Conservation (phyloP, 2,888 invertebrate species). For the Dryococelus australis region DNA sequence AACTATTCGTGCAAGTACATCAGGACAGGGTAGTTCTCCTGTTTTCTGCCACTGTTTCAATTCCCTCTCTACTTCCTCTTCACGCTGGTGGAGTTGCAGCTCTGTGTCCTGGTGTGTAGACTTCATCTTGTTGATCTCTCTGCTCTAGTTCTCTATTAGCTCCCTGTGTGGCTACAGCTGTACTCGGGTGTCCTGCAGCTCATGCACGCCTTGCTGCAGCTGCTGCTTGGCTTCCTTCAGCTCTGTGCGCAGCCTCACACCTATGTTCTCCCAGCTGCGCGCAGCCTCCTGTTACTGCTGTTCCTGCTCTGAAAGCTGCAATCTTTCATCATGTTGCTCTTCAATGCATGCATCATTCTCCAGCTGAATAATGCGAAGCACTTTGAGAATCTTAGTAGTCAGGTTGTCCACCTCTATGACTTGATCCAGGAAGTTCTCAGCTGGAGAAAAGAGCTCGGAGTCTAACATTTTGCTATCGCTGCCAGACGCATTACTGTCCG, state of each 20-base stretch:
- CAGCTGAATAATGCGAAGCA: conserved; percentile 74
- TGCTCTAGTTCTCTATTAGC: conserved; percentile 65
- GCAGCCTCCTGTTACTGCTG: conserved; percentile 48
- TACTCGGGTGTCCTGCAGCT: conserved; percentile 62
- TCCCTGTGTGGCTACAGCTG: conserved; percentile 65
- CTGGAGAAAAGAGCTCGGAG: conserved; percentile 55
- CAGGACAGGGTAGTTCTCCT: conserved; percentile 56
- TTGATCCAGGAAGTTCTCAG: conserved; percentile 69
- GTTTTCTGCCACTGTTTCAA: conserved; percentile 58
- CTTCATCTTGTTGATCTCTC: conserved; percentile 66
- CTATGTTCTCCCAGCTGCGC: conserved; percentile 65
- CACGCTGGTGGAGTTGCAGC: conserved; percentile 55
- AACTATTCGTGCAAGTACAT: conserved; percentile 56
- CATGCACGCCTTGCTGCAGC: conserved; percentile 61
- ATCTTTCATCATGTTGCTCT: conserved; percentile 46
- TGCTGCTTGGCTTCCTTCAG: conserved; percentile 64
- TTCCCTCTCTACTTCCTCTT: conserved; percentile 57
- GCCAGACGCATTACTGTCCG: conserved; percentile 52
- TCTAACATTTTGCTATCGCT: background rate
- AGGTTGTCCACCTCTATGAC: conserved; percentile 78
- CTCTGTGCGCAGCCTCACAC: conserved; percentile 63
- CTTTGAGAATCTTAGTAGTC: conserved; percentile 75
- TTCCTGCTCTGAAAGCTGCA: conserved; percentile 38
- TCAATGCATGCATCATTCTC: conserved; percentile 71
- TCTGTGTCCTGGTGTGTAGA: conserved; percentile 62